Conservation (phyloP, 2,797 vertebrate genomes). For the Cichlasoma orientale region DNA sequence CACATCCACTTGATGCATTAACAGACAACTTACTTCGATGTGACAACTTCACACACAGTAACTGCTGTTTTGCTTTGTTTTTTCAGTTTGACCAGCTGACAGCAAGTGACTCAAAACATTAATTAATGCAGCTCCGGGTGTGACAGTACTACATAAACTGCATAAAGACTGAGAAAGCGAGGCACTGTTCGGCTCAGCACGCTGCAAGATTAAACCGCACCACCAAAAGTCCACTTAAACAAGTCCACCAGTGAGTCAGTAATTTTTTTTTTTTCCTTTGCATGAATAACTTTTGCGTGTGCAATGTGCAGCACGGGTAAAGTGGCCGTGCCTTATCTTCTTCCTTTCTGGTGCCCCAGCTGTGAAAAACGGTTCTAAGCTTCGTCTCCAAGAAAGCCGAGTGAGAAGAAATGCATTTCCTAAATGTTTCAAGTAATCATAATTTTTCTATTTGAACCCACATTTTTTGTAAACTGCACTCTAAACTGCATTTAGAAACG, state of each 20-base stretch:
- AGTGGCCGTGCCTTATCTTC: neutral
- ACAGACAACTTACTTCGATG: neutral
- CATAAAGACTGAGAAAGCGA: too few relatives aligned
- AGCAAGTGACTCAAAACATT: neutral
- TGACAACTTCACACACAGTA: fast-evolving
- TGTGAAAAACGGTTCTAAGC: fast-evolving
- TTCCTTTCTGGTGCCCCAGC: neutral
- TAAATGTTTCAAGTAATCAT: neutral
- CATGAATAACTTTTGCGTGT: neutral
- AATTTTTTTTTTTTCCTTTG: neutral
- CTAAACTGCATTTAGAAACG: neutral
- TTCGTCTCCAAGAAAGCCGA: neutral
- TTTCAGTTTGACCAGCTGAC: neutral
- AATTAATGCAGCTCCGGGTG: neutral
- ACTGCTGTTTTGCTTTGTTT: neutral
- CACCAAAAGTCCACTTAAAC: neutral
- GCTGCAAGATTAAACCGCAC: neutral
- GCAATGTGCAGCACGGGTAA: neutral
- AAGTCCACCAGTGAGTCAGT: neutral
- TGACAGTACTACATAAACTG: neutral
- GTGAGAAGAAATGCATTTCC: too few relatives aligned
- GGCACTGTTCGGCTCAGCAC: fast-evolving
- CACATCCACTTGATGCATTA: neutral
- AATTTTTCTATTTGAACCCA: neutral
- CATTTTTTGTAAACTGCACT: neutral